These are phyloP conservation scores for Acanthornis magna DNA, from an alignment of 2,797 vertebrate genomes.

Conservation along the genomic window DNA sequence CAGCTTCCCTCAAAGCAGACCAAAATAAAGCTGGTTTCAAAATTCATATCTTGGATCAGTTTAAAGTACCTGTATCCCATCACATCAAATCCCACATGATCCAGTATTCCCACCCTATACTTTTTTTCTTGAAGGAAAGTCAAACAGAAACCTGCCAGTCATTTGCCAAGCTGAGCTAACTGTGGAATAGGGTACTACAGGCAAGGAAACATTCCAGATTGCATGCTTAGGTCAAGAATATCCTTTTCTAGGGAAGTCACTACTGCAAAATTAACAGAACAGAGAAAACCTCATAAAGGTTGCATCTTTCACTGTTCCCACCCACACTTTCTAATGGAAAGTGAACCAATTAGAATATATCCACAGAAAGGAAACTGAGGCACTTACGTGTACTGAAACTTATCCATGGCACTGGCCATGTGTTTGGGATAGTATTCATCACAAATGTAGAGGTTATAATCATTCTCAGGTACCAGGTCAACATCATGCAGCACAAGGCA, in stretches of 20 bases:
- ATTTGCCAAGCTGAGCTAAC: background rate
- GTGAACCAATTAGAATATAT: background rate
- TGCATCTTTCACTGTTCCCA: background rate
- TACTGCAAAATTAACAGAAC: background rate
- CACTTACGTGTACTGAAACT: slow-evolving; percentile 71
- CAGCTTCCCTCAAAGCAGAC: background rate
- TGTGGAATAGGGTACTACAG: background rate
- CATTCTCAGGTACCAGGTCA: slow-evolving; percentile 73
- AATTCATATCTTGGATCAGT: background rate
- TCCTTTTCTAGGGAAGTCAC: background rate
- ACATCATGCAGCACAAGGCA: slow-evolving; percentile 73
- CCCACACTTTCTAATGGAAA: background rate
- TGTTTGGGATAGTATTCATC: slow-evolving; percentile 73
- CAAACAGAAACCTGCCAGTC: background rate
- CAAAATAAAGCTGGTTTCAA: background rate
- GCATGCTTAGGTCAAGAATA: background rate
- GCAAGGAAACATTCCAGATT: background rate
- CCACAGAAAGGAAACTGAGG: background rate
- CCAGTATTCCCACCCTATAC: background rate
- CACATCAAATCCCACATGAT: background rate
- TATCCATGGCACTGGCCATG: slow-evolving; percentile 73
- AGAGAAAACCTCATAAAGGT: background rate
- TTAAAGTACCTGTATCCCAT: background rate
- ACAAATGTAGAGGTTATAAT: slow-evolving; percentile 73
- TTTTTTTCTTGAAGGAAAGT: background rate